phyloP scores from a whole-genome alignment of 2,797 vertebrate species.

The Sciaenops ocellatus region DNA sequence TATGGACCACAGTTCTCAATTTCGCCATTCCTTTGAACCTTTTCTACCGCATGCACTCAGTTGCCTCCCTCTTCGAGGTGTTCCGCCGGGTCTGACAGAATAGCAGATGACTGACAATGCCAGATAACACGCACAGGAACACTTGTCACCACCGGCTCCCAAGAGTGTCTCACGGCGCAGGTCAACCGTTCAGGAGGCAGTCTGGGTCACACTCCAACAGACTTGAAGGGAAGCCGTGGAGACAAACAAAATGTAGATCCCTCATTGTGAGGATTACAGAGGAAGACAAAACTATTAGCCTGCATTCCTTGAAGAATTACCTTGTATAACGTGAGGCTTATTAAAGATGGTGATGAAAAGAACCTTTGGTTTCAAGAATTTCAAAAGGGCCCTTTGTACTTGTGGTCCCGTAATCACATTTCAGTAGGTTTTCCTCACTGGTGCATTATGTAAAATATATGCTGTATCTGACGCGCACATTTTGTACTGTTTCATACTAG shows the following conservation, averaged over 20 bases:
- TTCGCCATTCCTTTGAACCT: constrained; percentile 96
- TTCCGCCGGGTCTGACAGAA: constrained; percentile 83
- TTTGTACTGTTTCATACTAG: constrained; percentile 45
- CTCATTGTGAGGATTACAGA: constrained; percentile 36
- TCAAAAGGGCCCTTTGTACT: constrained; percentile 30
- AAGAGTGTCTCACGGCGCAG: constrained; percentile 54
- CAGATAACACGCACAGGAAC: constrained; percentile 58
- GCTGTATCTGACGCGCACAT: constrained; percentile 31
- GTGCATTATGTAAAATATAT: constrained; percentile 27
- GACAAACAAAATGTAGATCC: constrained; percentile 45
- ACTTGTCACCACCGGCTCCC: constrained; percentile 55
- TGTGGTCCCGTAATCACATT: constrained; percentile 44
- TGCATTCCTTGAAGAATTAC: constrained; percentile 57
- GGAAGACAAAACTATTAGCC: constrained; percentile 53
- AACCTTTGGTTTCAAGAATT: constrained; percentile 42
- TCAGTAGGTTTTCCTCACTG: constrained; percentile 40
- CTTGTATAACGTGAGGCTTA: constrained; percentile 38
- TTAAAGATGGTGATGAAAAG: constrained; percentile 35
- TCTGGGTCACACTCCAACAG: constrained; percentile 63
- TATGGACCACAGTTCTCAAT: constrained; percentile 97
- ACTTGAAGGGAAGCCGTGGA: constrained; percentile 64
- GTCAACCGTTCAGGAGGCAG: constrained; percentile 67
- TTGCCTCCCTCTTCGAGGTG: constrained; percentile 96
- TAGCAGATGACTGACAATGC: constrained; percentile 36
- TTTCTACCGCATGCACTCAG: constrained; percentile 98